Base-by-base conservation (phyloP, 2,888 invertebrate species). In the Tachystola acroxantha region DNA sequence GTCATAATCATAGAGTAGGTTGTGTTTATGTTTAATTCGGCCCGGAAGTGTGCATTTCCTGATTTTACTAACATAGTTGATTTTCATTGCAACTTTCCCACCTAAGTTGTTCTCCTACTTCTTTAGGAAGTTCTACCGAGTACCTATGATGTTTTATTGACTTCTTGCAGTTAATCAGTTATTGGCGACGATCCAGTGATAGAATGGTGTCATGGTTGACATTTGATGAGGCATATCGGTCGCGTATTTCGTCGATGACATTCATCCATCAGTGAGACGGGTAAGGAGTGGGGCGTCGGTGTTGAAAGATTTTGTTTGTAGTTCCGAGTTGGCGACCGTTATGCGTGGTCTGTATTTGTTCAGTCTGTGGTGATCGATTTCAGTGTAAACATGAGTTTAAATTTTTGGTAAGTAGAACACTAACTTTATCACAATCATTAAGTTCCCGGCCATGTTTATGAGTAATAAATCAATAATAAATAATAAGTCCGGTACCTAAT, bases 141-240 rank as follows among this genome's bases (percentile, higher is more conserved):
- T n/a, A n/a, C n/a, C n/a, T n/a, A n/a, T n/a, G 24, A 12, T 27
- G 11, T 27, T 12, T 20, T 32, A 37, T 37, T 29, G 33, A 34
- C 40, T 32, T 31, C 14, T 37, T 24, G 31, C 30, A 29, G 42
- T 39, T 45, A 57, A 60, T 57, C 48, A 50, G 32, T 39, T 48
- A 54, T 70, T 79, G 78, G 78, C 77, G 37, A 41, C 28, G 46
- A 46, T 67, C 71, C 73, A 74, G 50, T 46, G 42, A 51, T 48
- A 40, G 42, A 79, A 61, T 51, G 64, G 60, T 76, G 79, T 78
- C 79, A 79, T 51, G 79, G 79, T 50, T 70, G 53, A 56, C 42
- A 64, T 34, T 64, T 53, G 54, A 48, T 49, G 50, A 46, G 51
- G 53, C 49, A 53, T 48, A 53, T 57, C 48, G 62, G 62, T 61